Conservation (phyloP, 2,113 vertebrate species). For the Calidris pugnax region DNA sequence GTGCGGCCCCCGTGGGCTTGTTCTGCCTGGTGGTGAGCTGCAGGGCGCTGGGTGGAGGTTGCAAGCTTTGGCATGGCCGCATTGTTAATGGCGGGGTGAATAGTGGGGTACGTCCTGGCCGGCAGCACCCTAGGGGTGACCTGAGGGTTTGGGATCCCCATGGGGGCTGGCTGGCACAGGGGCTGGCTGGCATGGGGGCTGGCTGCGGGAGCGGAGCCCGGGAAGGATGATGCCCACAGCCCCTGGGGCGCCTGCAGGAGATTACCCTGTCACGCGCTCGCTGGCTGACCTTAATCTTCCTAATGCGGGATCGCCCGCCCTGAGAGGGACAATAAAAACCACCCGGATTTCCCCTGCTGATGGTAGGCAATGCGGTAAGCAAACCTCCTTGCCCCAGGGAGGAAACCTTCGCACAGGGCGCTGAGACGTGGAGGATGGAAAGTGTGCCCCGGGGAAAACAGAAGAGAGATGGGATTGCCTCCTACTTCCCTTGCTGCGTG, state of each 20-base stretch:
- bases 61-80: accelerated
- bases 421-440: neutral
- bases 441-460: neutral
- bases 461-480: neutral
- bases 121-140: accelerated
- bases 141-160: accelerated
- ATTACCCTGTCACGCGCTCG: neutral
- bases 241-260: neutral
- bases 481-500: accelerated
- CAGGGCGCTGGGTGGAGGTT: neutral
- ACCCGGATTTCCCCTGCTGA: neutral
- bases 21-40: accelerated
- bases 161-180: accelerated
- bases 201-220: accelerated
- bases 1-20: accelerated
- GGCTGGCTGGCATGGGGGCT: accelerated
- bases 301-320: slow-evolving; percentile 14
- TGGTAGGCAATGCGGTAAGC: neutral
- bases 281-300: slow-evolving; percentile 49
- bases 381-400: neutral
- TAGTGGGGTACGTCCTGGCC: accelerated
- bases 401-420: accelerated
- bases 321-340: neutral
- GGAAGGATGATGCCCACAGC: neutral
- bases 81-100: accelerated